Evolutionary conservation across 2,888 invertebrate genomes (phyloP), one percentile per base, ranked within the genome.

Genomic region (Mayetiola destructor): DNA sequence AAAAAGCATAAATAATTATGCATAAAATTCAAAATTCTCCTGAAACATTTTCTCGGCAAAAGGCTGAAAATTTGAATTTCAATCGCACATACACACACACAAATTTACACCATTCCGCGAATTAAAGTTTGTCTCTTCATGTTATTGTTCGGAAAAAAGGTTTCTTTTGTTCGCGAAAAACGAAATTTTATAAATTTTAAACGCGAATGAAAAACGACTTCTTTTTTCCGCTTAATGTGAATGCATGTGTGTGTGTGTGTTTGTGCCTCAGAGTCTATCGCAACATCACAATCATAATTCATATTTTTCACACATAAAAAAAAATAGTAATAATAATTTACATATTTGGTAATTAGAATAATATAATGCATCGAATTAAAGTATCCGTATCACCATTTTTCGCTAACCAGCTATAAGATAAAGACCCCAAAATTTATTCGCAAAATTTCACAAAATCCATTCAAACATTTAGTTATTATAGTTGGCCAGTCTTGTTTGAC

Each of bases 331-430:
- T 48, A 27, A 48, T 48, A 48, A 48, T 48, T 48, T 48, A 48
- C 48, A 48, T 48, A 48, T 48, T 48, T 9, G 48, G 48, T 48
- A 48, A 48, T 48, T 48, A 48, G 48, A 48, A 48, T 48, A 16
- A 27, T 48, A 48, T 48, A 48, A n/a, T 48, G 27, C 48, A 42
- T 21, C 21, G 42, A 21, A 48, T 48, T 48, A 48, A 48, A 48
- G 12, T 48, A 48, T 48, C 27, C 48, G 48, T 48, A 48, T 48
- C 48, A 16, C n/a, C n/a, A n/a, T n/a, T n/a, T n/a, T n/a, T n/a
- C n/a, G n/a, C n/a, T n/a, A n/a, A n/a, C n/a, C n/a, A n/a, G n/a
- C n/a, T n/a, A n/a, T n/a, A n/a, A n/a, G n/a, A n/a, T n/a, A n/a
- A n/a, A n/a, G n/a, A n/a, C n/a, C n/a, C n/a, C n/a, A n/a, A n/a